Base-by-base conservation (phyloP, 2,113 vertebrate genomes). In the Nymphicus hollandicus region DNA sequence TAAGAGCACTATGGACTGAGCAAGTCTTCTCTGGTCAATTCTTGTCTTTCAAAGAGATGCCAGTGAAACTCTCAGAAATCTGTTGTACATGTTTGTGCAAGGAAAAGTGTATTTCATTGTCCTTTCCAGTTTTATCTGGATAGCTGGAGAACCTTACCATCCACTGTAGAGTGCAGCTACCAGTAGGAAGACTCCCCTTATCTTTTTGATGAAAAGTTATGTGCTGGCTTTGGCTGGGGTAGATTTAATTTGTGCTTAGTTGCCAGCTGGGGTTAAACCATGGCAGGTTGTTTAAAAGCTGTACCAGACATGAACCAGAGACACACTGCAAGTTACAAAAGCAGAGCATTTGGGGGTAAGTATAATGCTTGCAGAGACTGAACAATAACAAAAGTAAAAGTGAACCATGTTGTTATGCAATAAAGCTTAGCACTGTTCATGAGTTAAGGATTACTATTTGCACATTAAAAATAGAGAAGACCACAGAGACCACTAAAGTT, bases 311-410 rank as follows among this genome's bases (percentile, higher is more conserved):
- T 0, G 18, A 91, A 68, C 35, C 44, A 73, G 76, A 81, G 31
- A 58, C 63, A 58, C 0, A 1, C 31, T 89, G 72, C 39, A 94
- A 70, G 20, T 91, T 81, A 91, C 39, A 95, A 92, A 93, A 86
- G 58, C 72, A 86, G 56, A 92, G 47, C 80, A 44, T 97, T 79
- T 82, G 37, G 83, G 82, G 35, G 58, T 87, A 72, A 95, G 37
- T 76, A 23, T 63, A 93, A 69, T 63, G 50, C 70, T 94, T 82
- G 65, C 47, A 92, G 69, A 95, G 49, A 76, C n/a, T 56, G 83
- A 96, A 93, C 83, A 95, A 94, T 86, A 93, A 81, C 49, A 95
- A 76, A 96, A 96, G 92, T 93, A 95, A 95, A 96, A 96, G 92
- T 91, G 77, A 92, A 93, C 61, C 61, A 76, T 73, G 91, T 87